A percentile compares a stretch with the other conserved stretches of the same genome.
phyloP scores from a whole-genome alignment of 2,113 vertebrate genomes.

The Sigmodon hispidus region DNA sequence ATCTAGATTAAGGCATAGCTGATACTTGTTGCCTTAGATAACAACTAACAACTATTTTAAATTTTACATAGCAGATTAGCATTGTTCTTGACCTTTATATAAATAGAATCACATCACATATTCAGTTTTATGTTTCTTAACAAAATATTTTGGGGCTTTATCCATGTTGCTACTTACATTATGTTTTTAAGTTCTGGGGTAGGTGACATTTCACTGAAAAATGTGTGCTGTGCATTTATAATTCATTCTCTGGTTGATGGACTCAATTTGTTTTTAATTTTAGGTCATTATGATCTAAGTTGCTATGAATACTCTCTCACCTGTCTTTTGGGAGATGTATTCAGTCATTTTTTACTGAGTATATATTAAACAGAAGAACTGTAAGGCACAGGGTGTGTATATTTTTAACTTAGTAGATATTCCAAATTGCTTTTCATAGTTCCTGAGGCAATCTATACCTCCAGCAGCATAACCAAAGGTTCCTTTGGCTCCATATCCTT shows the following conservation, averaged over 20 bases:
- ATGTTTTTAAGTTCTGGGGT: not conserved
- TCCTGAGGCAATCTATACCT: not conserved
- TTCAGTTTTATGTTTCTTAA: not conserved
- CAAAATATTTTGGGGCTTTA: not conserved
- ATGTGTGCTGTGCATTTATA: not conserved
- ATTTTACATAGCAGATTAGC: not conserved
- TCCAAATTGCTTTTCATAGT: not conserved
- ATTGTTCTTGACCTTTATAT: conserved; percentile 6
- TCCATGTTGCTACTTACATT: not conserved
- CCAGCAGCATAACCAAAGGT: not conserved
- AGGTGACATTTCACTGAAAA: not conserved
- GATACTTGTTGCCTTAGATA: not conserved
- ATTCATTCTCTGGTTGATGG: not conserved
- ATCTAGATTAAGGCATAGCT: not conserved
- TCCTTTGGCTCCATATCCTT: not conserved
- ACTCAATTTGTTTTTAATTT: not conserved
- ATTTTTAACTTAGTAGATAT: not conserved
- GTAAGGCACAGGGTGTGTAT: not conserved
- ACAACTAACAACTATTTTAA: not conserved
- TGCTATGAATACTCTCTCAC: not conserved
- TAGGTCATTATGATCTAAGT: not conserved
- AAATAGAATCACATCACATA: not conserved
- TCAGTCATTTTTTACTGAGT: not conserved
- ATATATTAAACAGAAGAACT: not conserved
- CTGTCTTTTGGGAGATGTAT: not conserved